phyloP scores from a whole-genome alignment of 2,797 vertebrate genomes.

The Agapornis canus region DNA sequence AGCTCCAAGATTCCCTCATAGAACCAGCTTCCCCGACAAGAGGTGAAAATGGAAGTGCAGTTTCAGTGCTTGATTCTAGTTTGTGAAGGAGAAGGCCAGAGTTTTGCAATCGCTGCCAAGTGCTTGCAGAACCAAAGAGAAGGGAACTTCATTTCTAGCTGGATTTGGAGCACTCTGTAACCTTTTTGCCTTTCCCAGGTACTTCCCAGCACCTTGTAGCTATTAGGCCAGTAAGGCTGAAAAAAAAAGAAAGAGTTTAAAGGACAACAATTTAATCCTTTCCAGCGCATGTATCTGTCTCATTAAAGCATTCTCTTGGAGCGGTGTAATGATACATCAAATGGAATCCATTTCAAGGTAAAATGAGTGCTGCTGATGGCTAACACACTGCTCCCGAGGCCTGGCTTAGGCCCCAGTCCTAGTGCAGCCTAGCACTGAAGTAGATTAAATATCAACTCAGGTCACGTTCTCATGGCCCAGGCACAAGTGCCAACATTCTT shows the following conservation, averaged over 20 bases:
- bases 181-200: slow-evolving; percentile 63
- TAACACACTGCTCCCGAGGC: slow-evolving; percentile 68
- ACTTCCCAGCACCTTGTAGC: slow-evolving; percentile 68
- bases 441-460: slow-evolving; percentile 81
- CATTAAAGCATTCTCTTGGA: slow-evolving; percentile 73
- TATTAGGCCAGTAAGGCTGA: slow-evolving; percentile 36
- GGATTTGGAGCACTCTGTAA: slow-evolving; percentile 6
- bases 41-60: background rate
- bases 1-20: accelerated
- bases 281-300: slow-evolving; percentile 65
- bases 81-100: background rate
- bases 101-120: background rate
- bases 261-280: slow-evolving; percentile 71
- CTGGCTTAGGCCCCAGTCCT: slow-evolving; percentile 66
- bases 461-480: slow-evolving; percentile 84
- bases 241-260: slow-evolving; percentile 13
- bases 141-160: background rate
- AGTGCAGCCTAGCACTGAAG: slow-evolving; percentile 76
- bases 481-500: slow-evolving; percentile 83
- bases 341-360: slow-evolving; percentile 71
- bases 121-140: background rate
- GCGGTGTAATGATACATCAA: slow-evolving; percentile 69
- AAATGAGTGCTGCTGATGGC: slow-evolving; percentile 73
- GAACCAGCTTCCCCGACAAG: background rate
- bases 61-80: background rate